Percentiles rank a stretch among this genome's conserved stretches.
These are phyloP conservation scores for Nipponacmea schrenckii DNA, from an alignment of 2,888 invertebrate species.

Conservation along the genomic window DNA sequence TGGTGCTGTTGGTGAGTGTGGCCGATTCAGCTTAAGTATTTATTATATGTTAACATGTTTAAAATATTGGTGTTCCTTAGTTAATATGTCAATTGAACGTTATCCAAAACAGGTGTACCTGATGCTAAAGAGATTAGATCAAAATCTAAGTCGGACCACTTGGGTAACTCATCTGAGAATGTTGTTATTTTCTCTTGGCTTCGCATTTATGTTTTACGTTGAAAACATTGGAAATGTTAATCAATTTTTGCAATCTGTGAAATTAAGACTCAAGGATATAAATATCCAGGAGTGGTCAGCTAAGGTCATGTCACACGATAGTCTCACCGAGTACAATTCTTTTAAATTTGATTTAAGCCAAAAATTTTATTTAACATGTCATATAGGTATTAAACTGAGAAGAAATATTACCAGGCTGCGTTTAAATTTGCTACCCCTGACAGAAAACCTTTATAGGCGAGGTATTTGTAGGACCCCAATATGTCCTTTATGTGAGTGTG, in stretches of 20 bases:
- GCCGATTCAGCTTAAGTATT: too few species aligned
- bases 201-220: not conserved
- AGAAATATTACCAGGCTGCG: not conserved
- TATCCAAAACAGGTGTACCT: not conserved
- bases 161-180: not conserved
- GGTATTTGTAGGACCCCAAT: not conserved
- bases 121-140: not conserved
- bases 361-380: not conserved
- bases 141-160: not conserved
- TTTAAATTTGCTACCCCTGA: not conserved
- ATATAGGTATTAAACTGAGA: not conserved
- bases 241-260: not conserved
- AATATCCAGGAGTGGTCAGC: not conserved
- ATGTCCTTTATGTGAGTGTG: not conserved
- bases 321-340: not conserved
- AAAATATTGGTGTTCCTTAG: too few species aligned
- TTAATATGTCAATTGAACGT: too few species aligned
- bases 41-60: too few species aligned
- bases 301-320: not conserved
- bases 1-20: too few species aligned
- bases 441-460: not conserved
- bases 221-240: not conserved
- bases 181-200: not conserved
- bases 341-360: constrained; percentile 1
- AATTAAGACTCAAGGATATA: not conserved